Evolutionary conservation across 2,888 invertebrate genomes (phyloP).

Genomic region (Stenoptilia bipunctidactyla): DNA sequence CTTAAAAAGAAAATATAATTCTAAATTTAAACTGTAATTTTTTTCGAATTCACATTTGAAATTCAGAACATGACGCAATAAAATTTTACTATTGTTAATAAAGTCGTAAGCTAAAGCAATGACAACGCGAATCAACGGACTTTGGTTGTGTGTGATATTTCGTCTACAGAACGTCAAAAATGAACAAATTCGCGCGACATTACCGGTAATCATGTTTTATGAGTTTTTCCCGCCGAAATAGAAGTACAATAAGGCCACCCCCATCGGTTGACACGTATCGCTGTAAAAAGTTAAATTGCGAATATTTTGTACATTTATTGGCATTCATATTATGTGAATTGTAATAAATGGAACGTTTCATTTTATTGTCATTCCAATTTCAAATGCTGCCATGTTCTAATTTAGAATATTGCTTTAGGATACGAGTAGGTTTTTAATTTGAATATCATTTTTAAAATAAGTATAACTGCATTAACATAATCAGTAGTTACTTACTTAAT

Average conservation of each 20-base stretch:
- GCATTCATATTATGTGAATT: conserved; percentile 9
- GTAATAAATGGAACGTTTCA: conserved; percentile 13
- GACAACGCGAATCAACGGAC: conserved; percentile 12
- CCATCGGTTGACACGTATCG: conserved; percentile 39
- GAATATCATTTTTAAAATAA: too few species aligned
- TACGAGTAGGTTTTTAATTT: too few species aligned
- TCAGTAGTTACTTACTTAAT: too few species aligned
- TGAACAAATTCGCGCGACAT: conserved; percentile 45
- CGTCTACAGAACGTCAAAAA: conserved; percentile 33
- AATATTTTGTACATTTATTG: conserved; percentile 16
- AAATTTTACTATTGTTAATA: too few species aligned
- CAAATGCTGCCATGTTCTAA: not conserved
- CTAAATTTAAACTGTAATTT: too few species aligned
- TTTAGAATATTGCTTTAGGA: not conserved
- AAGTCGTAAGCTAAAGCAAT: too few species aligned
- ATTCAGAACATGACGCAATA: too few species aligned
- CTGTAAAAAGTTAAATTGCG: conserved; percentile 53
- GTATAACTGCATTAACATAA: too few species aligned
- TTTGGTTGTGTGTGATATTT: conserved; percentile 12
- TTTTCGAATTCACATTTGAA: too few species aligned
- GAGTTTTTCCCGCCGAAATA: conserved; percentile 50
- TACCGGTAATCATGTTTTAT: conserved; percentile 59
- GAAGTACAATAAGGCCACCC: conserved; percentile 35
- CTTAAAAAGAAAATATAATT: conserved; percentile 6
- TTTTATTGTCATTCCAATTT: conserved; percentile 10